phyloP scores from a whole-genome alignment of 2,113 vertebrate genomes.

The Upupa epops region DNA sequence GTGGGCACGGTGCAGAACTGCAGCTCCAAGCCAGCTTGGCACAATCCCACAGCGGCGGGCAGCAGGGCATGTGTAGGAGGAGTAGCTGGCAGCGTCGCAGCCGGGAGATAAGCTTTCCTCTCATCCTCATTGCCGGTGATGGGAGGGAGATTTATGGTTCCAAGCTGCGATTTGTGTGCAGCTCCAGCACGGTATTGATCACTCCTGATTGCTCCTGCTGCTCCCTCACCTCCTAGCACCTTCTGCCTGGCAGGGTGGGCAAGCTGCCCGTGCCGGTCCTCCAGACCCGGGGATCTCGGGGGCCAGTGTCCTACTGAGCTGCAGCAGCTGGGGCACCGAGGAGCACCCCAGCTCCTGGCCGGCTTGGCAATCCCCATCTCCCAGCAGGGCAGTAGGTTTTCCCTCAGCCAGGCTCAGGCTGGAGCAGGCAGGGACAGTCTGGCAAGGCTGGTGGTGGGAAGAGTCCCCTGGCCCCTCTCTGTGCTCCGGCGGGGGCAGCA shows the following conservation, averaged over 20 bases:
- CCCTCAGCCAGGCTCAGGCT: rapidly evolving
- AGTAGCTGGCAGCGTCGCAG: neutral
- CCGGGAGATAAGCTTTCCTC: constrained; percentile 38
- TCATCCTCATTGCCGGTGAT: constrained; percentile 35
- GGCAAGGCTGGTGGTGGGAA: neutral
- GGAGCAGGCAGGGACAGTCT: neutral
- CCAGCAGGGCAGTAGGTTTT: neutral
- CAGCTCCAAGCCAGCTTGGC: rapidly evolving
- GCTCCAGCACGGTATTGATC: constrained; percentile 47
- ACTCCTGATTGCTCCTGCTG: constrained; percentile 13
- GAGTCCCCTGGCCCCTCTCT: neutral
- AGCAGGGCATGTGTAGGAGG: neutral
- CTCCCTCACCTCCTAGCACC: constrained; percentile 5
- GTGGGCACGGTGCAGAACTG: rapidly evolving
- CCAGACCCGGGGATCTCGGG: neutral
- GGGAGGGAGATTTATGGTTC: constrained; percentile 60
- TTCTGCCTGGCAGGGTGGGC: neutral
- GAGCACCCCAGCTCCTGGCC: neutral
- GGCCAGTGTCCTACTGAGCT: neutral
- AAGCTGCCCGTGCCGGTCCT: neutral
- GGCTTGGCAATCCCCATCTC: neutral
- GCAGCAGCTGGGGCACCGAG: neutral
- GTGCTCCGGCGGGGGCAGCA: no score
- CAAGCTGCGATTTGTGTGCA: constrained; percentile 20
- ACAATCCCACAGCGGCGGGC: rapidly evolving